A percentile compares a stretch with the other conserved stretches of the same genome.
Evolutionary conservation across 2,888 invertebrate genomes (phyloP).

Genomic region (Orchestes rusci): DNA sequence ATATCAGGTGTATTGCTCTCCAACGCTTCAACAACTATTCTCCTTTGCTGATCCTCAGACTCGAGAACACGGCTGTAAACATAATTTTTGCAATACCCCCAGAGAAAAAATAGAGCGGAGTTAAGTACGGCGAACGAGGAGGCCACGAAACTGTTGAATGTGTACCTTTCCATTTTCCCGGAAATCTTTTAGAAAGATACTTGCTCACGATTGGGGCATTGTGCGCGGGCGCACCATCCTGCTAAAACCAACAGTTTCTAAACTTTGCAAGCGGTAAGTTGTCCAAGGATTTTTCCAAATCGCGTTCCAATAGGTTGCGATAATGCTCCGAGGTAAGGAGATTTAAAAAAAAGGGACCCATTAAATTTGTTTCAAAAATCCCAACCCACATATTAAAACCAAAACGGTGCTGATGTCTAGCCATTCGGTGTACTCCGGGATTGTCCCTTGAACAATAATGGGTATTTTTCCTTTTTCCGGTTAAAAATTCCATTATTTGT

Average conservation of each 20-base stretch:
- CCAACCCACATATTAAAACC: conserved; percentile 1
- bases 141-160: no score
- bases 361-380: not conserved
- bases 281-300: no score
- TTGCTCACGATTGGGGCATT: not conserved
- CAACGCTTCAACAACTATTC: no score
- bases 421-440: not conserved
- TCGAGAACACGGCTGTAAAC: no score
- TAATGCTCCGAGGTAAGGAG: not conserved
- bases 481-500: not conserved
- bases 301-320: no score
- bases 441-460: not conserved
- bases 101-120: no score
- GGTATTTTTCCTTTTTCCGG: not conserved
- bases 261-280: no score
- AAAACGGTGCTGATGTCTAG: not conserved
- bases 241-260: not conserved
- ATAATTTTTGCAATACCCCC: no score
- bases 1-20: no score
- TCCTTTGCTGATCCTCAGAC: no score
- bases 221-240: not conserved
- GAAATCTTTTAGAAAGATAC: not conserved
- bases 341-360: not conserved
- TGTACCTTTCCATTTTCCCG: no score
- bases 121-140: no score